Conservation (phyloP, 2,888 invertebrate species). For the Eupsilia transversa region DNA sequence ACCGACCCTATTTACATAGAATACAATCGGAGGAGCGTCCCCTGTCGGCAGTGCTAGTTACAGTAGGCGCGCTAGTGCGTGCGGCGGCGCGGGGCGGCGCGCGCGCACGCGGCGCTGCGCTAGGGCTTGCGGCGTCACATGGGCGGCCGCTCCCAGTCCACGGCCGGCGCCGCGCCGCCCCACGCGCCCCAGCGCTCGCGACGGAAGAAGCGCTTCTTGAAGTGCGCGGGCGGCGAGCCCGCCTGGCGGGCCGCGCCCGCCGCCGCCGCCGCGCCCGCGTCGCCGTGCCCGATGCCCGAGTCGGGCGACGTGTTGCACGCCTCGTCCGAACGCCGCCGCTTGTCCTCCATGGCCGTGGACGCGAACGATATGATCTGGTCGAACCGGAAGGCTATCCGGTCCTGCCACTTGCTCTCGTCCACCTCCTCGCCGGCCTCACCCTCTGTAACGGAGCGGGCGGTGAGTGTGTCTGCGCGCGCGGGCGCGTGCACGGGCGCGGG, state of each 20-base stretch:
- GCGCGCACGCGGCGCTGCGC: slow-evolving; percentile 67
- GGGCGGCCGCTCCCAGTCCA: slow-evolving; percentile 88
- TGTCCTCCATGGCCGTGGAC: slow-evolving; percentile 97
- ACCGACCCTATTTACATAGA: slow-evolving; percentile 69
- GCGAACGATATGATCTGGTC: slow-evolving; percentile 98
- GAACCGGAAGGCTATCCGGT: slow-evolving; percentile 97
- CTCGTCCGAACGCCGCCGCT: slow-evolving; percentile 95
- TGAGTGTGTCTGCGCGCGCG: slow-evolving; percentile 47
- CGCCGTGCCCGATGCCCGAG: slow-evolving; percentile 94
- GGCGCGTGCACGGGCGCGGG: slow-evolving; percentile 39
- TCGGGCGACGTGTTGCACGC: slow-evolving; percentile 96
- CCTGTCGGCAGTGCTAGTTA: slow-evolving; percentile 64
- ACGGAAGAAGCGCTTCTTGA: slow-evolving; percentile 96
- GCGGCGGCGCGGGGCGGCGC: slow-evolving; percentile 42
- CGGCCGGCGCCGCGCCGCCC: slow-evolving; percentile 84
- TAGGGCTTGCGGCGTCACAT: slow-evolving; percentile 84
- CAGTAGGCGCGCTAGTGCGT: slow-evolving; percentile 63
- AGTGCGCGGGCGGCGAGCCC: slow-evolving; percentile 87
- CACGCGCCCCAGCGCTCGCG: slow-evolving; percentile 92
- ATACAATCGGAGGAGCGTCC: slow-evolving; percentile 61
- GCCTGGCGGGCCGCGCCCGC: slow-evolving; percentile 64
- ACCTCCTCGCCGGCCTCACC: slow-evolving; percentile 92
- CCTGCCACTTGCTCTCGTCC: slow-evolving; percentile 97
- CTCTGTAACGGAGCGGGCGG: slow-evolving; percentile 81
- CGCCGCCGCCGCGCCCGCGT: slow-evolving; percentile 84